Base-by-base conservation (phyloP, 2,888 invertebrate genomes). In the Amphimallon solstitiale region DNA sequence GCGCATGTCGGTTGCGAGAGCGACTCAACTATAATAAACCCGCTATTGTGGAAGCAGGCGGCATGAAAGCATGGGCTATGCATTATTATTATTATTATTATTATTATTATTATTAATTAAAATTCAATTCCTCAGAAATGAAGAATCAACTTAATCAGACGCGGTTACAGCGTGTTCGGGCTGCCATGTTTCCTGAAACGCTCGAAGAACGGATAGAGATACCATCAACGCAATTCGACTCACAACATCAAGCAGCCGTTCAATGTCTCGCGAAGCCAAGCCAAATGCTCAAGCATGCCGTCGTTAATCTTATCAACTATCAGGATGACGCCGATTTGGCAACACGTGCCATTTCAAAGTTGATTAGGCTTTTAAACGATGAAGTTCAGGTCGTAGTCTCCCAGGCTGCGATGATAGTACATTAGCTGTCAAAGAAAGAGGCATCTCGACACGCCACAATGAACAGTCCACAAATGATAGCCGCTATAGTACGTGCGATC, bases 341-440 rank as follows among this genome's bases (percentile, higher is more conserved):
- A 40, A 97, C 96, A 40, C 88, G 97, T 71, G 97, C 97, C 70
- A 95, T 99, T 80, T 98, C 98, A 4, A 98, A 98, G 84, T 89
- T 99, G 84, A 97, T 98, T 76, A 97, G 97, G 81, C 86, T 97
- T 52, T 85, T 98, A 72, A 95, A 95, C 74, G 97, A 97, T 80
- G 95, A 96, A 82, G 97, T 97, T 83, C 96, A 97, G 85, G 97
- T 97, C 19, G 94, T 96, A 5, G 98, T 98, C 0, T 95, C 95
- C 1, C 96, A 98, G 81, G 99, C 99, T 19, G 98, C 98, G 67
- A 97, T 98, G 95, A 97, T 98, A 94, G 97, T 99, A 0, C 98
- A 98, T 82, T 97, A 98, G 80, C 86, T 99, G 71, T 98, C 97
- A 12, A 98, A 98, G 87, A 98, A 98, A 82, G 98, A 98, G 82